Evolutionary conservation across 2,113 vertebrate genomes (phyloP), one percentile per base, ranked within the genome.

Genomic region (Gymnarchus niloticus): DNA sequence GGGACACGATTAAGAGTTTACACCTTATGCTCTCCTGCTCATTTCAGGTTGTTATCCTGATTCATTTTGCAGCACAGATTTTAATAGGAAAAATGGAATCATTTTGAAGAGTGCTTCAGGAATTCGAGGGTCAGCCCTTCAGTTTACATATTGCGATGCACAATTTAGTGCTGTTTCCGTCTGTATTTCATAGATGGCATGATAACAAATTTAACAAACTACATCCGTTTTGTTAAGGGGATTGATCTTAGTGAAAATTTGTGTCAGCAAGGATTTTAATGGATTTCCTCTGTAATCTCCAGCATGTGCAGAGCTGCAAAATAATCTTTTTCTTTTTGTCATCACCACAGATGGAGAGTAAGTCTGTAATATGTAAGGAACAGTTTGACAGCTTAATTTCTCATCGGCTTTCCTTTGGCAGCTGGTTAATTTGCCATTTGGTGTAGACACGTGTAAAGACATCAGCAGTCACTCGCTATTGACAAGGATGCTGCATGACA

Each of bases 301-400:
- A 10, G 9, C 80, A 25, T 52, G 80, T 28, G 19, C 80, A 52
- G 28, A 52, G 28, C 52, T 28, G 33, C 37, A 41, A 7, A 59
- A 6, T 61, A n/a, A 83, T 56, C 23, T 33, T 56, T 77, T 77
- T 73, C 14, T 76, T 46, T 83, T 83, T n/a, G 17, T n/a, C 54
- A 59, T 83, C 54, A 25, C 21, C 82, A 61, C 82, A 83, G 56
- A 61, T 61, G 56, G 56, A 21, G 10, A 21, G 52, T 83, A 57
- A n/a, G 25, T 83, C 33, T 28, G 49, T 52, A 54, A 81, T 46
- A 81, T n/a, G 44, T 1, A 46, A n/a, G n/a, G n/a, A 48, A 28
- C 14, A 25, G 49, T 28, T n/a, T 83, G 82, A 83, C 82, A 61
- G 56, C 54, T 83, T 83, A 44, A 59, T 83, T 44, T 83, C 54